Base-by-base conservation (phyloP, 2,113 vertebrate species). In the Colistium nudipinnis region DNA sequence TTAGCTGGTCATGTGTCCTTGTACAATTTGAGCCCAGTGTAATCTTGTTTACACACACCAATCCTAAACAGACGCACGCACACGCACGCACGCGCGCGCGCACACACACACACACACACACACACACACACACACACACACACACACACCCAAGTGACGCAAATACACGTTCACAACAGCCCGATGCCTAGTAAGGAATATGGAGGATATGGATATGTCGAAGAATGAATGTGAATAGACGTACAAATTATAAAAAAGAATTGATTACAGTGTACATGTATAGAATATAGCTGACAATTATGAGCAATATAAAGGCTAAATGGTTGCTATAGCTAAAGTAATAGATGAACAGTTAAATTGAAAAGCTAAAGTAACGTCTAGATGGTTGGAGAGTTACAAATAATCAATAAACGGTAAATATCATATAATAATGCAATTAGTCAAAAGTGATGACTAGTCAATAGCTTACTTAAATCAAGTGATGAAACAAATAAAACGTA, bases 1-100 rank as follows among this genome's bases (percentile, higher is more conserved):
- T 78, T 51, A 73, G 65, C 57, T 1, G 8, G 1, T 71, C 79
- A 84, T 64, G 73, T 84, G 77, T 70, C 68, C 33, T 9, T 16
- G 41, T 47, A 36, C 49, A 35, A 63, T 67, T 66, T 51, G 28
- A 76, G 59, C 43, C 71, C 25, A 16, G 9, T 54, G 8, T 71
- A 68, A 83, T 83, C 79, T 39, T 13, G 13, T 30, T 41, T 55
- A 10, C 39, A 7, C 35, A 41, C 28, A 38, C 35, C 22, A 24
- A 22, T 30, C 3, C 24, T n/a, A 71, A 8, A 14, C 24, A 55
- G 19, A n/a, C 22, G 24, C 44, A n/a, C 4, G 6, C 3, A 38
- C 10, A 14, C 5, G 30, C 3, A n/a, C 2, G 14, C 1, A 35
- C 14, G 25, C 12, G n/a, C 4, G 22, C 47, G n/a, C 22, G 24